Evolutionary conservation across 37 sponge, comb jelly and placozoan genomes (phyloP).

Genomic region (Corticium candelabrum): DNA sequence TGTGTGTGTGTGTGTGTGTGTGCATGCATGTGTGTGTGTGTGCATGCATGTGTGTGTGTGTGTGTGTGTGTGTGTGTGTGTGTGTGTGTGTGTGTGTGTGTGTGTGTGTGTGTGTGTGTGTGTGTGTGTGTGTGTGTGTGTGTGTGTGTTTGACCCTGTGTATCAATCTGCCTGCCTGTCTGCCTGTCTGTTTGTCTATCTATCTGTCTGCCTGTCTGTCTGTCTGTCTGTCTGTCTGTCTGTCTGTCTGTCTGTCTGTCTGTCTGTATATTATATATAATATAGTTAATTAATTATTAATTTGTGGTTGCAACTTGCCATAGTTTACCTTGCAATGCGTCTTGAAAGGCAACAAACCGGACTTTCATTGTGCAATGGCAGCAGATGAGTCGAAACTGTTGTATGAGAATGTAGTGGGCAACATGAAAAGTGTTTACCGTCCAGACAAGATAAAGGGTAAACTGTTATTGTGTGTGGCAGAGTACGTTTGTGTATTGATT

Average conservation of each 20-base stretch:
- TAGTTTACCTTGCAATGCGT: constrained; percentile 95
- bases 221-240: not conserved
- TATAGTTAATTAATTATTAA: no score
- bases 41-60: not conserved
- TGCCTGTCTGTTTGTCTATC: no score
- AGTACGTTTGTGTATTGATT: not conserved
- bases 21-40: not conserved
- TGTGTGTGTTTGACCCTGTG: no score
- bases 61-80: constrained; percentile 5
- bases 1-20: not conserved
- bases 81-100: constrained; percentile 5
- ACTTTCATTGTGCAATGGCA: constrained; percentile 88
- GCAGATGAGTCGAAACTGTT: constrained; percentile 53
- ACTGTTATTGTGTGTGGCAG: not conserved
- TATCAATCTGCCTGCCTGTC: no score
- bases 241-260: not conserved
- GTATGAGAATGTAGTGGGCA: constrained; percentile 64
- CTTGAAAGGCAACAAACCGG: constrained; percentile 97
- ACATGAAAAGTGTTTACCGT: constrained; percentile 49
- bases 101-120: constrained; percentile 5
- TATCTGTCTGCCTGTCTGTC: no score
- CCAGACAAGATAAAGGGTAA: constrained; percentile 72
- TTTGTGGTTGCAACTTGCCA: not conserved
- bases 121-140: not conserved
- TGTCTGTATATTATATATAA: no score